These are phyloP conservation scores for Plebejus anna DNA, from an alignment of 2,888 invertebrate genomes.

Conservation along the genomic window DNA sequence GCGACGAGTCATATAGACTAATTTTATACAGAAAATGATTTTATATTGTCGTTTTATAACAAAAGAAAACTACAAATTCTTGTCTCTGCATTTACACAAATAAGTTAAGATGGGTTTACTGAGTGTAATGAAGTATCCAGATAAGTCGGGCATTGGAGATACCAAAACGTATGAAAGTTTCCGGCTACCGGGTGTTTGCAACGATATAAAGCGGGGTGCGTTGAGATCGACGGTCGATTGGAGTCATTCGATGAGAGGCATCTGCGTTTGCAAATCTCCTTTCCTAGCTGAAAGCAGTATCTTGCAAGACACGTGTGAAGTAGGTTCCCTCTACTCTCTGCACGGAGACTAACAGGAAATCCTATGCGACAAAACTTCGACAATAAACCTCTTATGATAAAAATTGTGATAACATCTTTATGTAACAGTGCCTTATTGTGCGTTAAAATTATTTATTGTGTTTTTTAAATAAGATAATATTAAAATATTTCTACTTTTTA, in stretches of 20 bases:
- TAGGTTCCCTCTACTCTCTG: slow-evolving; percentile 68
- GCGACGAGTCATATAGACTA: not conserved
- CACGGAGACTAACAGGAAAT: slow-evolving; percentile 66
- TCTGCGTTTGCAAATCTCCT: slow-evolving; percentile 60
- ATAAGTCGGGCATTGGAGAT: slow-evolving; percentile 38
- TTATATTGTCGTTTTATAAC: slow-evolving; percentile 15
- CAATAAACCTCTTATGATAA: slow-evolving; percentile 31
- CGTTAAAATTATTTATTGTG: slow-evolving; percentile 75
- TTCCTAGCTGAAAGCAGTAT: slow-evolving; percentile 64
- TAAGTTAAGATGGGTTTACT: slow-evolving; percentile 61
- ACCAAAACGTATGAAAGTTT: slow-evolving; percentile 35
- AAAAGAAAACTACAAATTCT: slow-evolving; percentile 43
- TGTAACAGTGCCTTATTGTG: slow-evolving; percentile 77
- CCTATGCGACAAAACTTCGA: slow-evolving; percentile 49
- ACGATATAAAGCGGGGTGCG: not conserved
- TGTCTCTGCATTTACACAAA: slow-evolving; percentile 75
- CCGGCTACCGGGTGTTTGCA: slow-evolving; percentile 6
- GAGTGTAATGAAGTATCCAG: slow-evolving; percentile 43
- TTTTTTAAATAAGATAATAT: slow-evolving; percentile 68
- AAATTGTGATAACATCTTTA: slow-evolving; percentile 76
- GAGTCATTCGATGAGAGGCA: slow-evolving; percentile 47
- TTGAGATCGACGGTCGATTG: slow-evolving; percentile 41
- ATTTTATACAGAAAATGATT: slow-evolving; percentile 24
- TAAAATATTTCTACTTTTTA: slow-evolving; percentile 64
- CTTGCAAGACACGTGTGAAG: slow-evolving; percentile 54